phyloP scores from a whole-genome alignment of 2,888 invertebrate genomes.

The Cylindroiulus punctatus region DNA sequence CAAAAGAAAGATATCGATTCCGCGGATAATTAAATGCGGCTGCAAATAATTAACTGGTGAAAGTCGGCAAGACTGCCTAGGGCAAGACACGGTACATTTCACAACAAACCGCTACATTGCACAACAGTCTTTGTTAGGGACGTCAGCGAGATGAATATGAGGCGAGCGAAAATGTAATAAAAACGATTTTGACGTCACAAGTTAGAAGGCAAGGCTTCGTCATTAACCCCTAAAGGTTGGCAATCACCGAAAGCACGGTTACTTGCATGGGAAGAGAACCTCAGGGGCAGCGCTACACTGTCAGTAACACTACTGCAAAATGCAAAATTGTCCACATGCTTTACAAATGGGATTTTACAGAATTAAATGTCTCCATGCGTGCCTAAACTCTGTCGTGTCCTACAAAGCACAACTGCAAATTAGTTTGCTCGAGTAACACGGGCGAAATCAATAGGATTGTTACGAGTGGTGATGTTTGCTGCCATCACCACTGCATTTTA shows the following conservation, averaged over 20 bases:
- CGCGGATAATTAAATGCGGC: too few relatives aligned
- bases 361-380: neutral
- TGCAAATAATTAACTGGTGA: too few relatives aligned
- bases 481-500: conserved; percentile 1
- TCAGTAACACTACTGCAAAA: too few relatives aligned
- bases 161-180: too few relatives aligned
- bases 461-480: neutral
- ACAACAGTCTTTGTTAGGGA: too few relatives aligned
- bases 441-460: neutral
- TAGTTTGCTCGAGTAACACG: neutral
- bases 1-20: too few relatives aligned
- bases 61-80: too few relatives aligned
- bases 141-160: too few relatives aligned
- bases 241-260: neutral
- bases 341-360: neutral
- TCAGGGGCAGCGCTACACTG: neutral
- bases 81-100: too few relatives aligned
- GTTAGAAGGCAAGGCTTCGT: too few relatives aligned
- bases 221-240: neutral
- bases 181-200: too few relatives aligned
- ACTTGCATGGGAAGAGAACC: neutral
- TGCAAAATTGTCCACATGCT: neutral
- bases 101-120: too few relatives aligned
- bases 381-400: conserved; percentile 5
- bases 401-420: neutral